A percentile compares a stretch with the other conserved stretches of the same genome.
Conservation (phyloP, 1,140 invertebrate genomes). For the Nebria ingens region DNA sequence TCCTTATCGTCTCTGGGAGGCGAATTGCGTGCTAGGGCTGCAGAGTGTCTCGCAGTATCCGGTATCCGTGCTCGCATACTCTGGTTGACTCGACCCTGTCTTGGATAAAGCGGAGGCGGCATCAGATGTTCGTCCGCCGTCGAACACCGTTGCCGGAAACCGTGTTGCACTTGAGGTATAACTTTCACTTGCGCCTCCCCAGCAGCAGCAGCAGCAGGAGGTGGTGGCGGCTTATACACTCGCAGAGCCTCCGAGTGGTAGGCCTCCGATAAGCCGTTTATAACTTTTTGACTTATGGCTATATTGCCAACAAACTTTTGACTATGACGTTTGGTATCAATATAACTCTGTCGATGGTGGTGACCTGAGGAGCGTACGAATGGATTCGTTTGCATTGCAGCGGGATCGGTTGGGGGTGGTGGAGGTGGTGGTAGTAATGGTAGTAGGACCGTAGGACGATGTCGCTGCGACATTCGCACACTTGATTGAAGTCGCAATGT, state of each 20-base stretch:
- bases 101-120: constrained; percentile 31
- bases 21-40: constrained; percentile 12
- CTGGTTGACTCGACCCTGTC: constrained; percentile 32
- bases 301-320: constrained; percentile 35
- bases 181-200: not conserved
- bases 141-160: constrained; percentile 18
- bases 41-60: constrained; percentile 18
- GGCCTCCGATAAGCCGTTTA: constrained; percentile 22
- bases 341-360: not conserved
- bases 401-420: not conserved
- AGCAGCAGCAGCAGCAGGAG: no score
- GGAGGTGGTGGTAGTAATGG: not conserved
- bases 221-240: constrained; percentile 9
- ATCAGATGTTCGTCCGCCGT: constrained; percentile 24
- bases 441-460: not conserved
- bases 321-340: constrained; percentile 6
- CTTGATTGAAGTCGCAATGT: not conserved
- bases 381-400: not conserved
- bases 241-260: constrained; percentile 26
- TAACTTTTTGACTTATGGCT: constrained; percentile 31
- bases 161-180: not conserved
- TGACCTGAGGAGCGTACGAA: not conserved
- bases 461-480: not conserved
- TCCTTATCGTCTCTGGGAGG: constrained; percentile 19
- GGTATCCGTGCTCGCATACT: constrained; percentile 30